phyloP scores from a whole-genome alignment of 92 coral and sea anemone species.

The Parazoanthus darwini region DNA sequence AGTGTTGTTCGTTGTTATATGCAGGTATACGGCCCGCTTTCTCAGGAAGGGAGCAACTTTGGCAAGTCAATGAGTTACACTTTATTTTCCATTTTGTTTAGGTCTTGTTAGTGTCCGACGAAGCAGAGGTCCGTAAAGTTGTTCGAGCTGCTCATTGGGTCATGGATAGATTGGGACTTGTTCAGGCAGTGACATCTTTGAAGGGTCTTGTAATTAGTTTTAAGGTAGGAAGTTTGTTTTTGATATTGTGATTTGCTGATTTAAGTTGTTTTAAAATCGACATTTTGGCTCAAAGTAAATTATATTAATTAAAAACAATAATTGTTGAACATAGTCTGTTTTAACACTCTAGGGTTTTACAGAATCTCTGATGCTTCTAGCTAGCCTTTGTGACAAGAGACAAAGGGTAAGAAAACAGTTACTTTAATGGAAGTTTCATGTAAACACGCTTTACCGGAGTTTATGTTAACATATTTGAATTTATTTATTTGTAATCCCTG shows the following conservation, averaged over 20 bases:
- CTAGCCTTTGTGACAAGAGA: slow-evolving; percentile 91
- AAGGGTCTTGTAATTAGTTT: slow-evolving; percentile 85
- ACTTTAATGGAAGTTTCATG: too few relatives aligned
- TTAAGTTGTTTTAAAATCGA: neutral
- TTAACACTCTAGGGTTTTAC: slow-evolving; percentile 64
- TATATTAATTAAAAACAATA: neutral
- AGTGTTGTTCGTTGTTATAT: neutral
- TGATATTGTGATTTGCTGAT: neutral
- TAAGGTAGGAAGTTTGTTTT: slow-evolving; percentile 59
- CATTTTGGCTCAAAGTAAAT: neutral
- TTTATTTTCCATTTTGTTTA: neutral
- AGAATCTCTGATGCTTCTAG: slow-evolving; percentile 80
- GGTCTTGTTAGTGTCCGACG: slow-evolving; percentile 94
- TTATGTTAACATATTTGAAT: neutral
- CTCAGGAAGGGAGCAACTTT: neutral
- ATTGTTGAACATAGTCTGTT: neutral
- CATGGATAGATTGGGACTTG: slow-evolving; percentile 82
- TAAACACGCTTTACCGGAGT: neutral
- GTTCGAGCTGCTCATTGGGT: slow-evolving; percentile 86
- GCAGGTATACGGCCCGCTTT: neutral
- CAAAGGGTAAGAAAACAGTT: slow-evolving; percentile 69
- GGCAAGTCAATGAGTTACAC: neutral
- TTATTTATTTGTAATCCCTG: neutral
- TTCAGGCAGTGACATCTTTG: slow-evolving; percentile 80
- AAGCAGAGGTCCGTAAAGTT: slow-evolving; percentile 93